Conservation (phyloP, 2,888 invertebrate species). For the Chrysotoxum bicinctum region DNA sequence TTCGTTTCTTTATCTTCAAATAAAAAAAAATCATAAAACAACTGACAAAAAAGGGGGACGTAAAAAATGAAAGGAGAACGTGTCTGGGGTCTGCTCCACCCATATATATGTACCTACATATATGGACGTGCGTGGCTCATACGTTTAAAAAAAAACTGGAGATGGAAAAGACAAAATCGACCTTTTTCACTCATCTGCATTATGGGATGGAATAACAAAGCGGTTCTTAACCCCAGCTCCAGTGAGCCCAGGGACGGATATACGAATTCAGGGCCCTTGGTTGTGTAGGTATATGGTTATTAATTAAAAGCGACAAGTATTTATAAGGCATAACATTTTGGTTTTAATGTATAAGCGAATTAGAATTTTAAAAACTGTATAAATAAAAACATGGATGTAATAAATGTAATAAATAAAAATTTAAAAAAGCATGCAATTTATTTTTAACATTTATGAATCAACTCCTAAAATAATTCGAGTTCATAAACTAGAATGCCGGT, state of each 20-base stretch:
- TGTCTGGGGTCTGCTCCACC: slow-evolving; percentile 67
- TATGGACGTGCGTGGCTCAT: background rate
- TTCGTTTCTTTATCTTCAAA: slow-evolving; percentile 46
- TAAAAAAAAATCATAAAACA: slow-evolving; percentile 60
- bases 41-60: slow-evolving; percentile 64
- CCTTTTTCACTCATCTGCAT: slow-evolving; percentile 68
- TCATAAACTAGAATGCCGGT: no score
- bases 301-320: no score
- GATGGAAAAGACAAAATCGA: slow-evolving; percentile 27
- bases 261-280: background rate
- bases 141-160: slow-evolving; percentile 35
- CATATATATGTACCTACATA: slow-evolving; percentile 37
- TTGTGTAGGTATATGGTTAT: no score
- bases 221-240: slow-evolving; percentile 62
- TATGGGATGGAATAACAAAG: slow-evolving; percentile 59
- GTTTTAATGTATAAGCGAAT: no score
- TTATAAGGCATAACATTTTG: no score
- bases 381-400: no score
- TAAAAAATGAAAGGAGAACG: slow-evolving; percentile 67
- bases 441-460: no score
- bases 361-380: no score
- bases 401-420: no score
- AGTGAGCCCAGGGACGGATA: background rate
- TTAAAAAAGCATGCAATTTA: no score
- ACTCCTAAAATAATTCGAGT: no score